A percentile compares a stretch with the other conserved stretches of the same genome.
phyloP scores from a whole-genome alignment of 2,888 invertebrate species.

The Lysandra bellargus region DNA sequence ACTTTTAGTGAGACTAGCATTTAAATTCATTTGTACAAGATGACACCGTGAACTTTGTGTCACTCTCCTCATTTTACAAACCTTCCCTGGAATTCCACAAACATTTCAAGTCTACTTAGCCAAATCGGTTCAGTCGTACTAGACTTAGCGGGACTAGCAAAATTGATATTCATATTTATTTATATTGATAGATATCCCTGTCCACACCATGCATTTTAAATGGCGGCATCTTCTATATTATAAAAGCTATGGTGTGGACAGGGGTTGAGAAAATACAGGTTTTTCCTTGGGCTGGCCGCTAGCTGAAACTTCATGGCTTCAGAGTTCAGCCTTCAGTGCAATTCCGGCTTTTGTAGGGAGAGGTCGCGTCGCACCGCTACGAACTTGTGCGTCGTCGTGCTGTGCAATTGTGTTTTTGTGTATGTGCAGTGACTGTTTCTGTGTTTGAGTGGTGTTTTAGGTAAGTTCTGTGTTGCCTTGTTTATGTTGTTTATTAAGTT shows the following conservation, averaged over 20 bases:
- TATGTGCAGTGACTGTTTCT: background rate
- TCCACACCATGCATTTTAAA: too few relatives aligned
- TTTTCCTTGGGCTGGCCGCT: background rate
- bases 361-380: slow-evolving; percentile 49
- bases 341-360: slow-evolving; percentile 45
- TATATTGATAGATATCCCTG: too few relatives aligned
- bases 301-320: slow-evolving; percentile 36
- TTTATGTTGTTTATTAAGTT: slow-evolving; percentile 46
- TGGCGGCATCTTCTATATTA: too few relatives aligned
- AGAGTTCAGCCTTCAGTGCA: slow-evolving; percentile 49
- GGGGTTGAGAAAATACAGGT: background rate
- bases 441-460: slow-evolving; percentile 23
- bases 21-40: too few relatives aligned
- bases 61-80: too few relatives aligned
- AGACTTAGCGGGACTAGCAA: too few relatives aligned
- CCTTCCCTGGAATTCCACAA: too few relatives aligned
- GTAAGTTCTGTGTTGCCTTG: slow-evolving; percentile 1
- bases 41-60: too few relatives aligned
- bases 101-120: too few relatives aligned
- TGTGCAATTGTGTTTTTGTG: slow-evolving; percentile 1
- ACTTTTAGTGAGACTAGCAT: too few relatives aligned
- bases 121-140: too few relatives aligned
- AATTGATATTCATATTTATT: too few relatives aligned
- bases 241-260: background rate
- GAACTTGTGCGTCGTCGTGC: slow-evolving; percentile 38